Base-by-base conservation (phyloP, 2,888 invertebrate genomes). In the Ligdia adustata region DNA sequence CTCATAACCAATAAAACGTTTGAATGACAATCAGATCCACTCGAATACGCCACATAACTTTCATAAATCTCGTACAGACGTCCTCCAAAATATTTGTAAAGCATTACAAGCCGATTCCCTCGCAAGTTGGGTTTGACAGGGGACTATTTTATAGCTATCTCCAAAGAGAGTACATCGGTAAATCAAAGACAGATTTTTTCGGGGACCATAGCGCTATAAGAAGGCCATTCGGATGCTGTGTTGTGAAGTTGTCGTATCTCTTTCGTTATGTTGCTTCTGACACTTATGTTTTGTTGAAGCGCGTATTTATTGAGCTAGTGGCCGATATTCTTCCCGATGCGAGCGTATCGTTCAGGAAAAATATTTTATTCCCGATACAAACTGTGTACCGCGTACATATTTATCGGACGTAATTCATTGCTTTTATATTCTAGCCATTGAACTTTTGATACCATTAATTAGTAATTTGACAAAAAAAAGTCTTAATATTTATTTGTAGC, bases 91-190 rank as follows among this genome's bases (percentile, higher is more conserved):
- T 81, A 78, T 83, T 82, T 82, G 79, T 76, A 65, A 73, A 76
- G 75, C 75, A 75, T 79, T 73, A 75, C 76, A 69, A 73, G 75
- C 75, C 80, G 77, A 81, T 79, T 73, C 68, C 60, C 62, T 56
- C 66, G 65, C 63, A 53, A 67, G 58, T 71, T 81, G 87, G 58
- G 63, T 63, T 60, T 82, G 87, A 86, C 87, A 79, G 71, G 76
- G 84, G 86, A 64, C 79, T 82, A 72, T 71, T 87, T 87, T 87
- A 87, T 84, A 73, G 79, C 75, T 66, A 78, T 69, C 80, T 81
- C 74, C 61, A 73, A 72, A 73, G 74, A 71, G 72, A 70, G 68
- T 64, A 67, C 64, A 64, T 61, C 62, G 66, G 73, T 85, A 84
- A 85, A 84, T 85, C 83, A 83, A 72, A 62, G 58, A 68, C 80